These are phyloP conservation scores for Hoplodrina blanda DNA, from an alignment of 2,888 invertebrate species.

Conservation along the genomic window DNA sequence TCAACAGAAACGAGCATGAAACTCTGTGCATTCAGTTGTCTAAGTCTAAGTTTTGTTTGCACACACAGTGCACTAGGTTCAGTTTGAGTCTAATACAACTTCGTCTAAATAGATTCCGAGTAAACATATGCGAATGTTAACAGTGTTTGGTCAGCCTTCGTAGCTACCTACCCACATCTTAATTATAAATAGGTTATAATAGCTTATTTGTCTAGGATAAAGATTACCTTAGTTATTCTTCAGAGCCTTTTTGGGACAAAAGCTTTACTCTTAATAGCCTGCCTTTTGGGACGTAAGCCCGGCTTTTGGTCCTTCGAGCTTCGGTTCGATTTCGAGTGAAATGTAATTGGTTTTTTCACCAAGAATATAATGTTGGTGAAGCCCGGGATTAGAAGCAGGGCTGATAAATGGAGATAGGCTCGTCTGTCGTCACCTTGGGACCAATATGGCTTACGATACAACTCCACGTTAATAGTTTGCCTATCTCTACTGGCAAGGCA, in stretches of 20 bases:
- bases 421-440: slow-evolving; percentile 42
- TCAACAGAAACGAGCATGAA: slow-evolving; percentile 20
- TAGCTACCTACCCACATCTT: slow-evolving; percentile 10
- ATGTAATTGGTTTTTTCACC: slow-evolving; percentile 42
- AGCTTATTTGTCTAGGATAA: slow-evolving; percentile 17
- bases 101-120: slow-evolving; percentile 40
- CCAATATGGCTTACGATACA: slow-evolving; percentile 10
- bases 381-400: slow-evolving; percentile 32
- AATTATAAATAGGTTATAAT: neutral
- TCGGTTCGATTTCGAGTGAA: slow-evolving; percentile 28
- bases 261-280: neutral
- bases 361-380: slow-evolving; percentile 18
- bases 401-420: slow-evolving; percentile 38
- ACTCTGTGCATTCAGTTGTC: slow-evolving; percentile 3
- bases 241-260: neutral
- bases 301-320: slow-evolving; percentile 7
- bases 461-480: slow-evolving; percentile 6
- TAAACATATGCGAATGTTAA: slow-evolving; percentile 40
- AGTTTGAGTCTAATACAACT: slow-evolving; percentile 49
- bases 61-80: slow-evolving; percentile 17
- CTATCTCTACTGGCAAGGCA: neutral
- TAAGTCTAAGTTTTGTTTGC: slow-evolving; percentile 40
- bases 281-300: slow-evolving; percentile 7
- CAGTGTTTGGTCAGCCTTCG: slow-evolving; percentile 40
- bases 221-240: neutral